phyloP scores from a whole-genome alignment of 2,888 invertebrate species.

The Drosophila lacicola region DNA sequence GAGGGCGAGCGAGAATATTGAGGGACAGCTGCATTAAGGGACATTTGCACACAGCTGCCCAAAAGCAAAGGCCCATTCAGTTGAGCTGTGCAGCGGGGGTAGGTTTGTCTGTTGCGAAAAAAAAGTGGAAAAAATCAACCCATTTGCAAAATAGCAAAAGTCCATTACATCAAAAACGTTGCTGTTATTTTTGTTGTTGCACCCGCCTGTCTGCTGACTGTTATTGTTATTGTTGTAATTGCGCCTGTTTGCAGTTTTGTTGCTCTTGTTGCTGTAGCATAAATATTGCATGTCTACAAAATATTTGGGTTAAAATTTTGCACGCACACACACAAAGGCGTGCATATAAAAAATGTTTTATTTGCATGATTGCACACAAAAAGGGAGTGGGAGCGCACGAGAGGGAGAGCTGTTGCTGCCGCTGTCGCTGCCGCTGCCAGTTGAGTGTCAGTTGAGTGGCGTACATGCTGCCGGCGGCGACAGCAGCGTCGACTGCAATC shows the following conservation, averaged over 20 bases:
- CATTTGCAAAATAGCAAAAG: slow-evolving; percentile 50
- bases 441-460: slow-evolving; percentile 69
- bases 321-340: slow-evolving; percentile 44
- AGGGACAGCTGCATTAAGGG: slow-evolving; percentile 63
- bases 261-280: slow-evolving; percentile 47
- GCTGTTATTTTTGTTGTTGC: slow-evolving; percentile 32
- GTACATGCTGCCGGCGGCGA: slow-evolving; percentile 57
- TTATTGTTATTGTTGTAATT: slow-evolving; percentile 59
- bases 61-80: slow-evolving; percentile 34
- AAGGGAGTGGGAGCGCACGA: slow-evolving; percentile 20
- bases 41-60: slow-evolving; percentile 45
- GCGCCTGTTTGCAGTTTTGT: slow-evolving; percentile 47
- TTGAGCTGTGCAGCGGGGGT: slow-evolving; percentile 29
- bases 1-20: slow-evolving; percentile 6
- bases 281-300: slow-evolving; percentile 79
- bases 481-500: slow-evolving; percentile 57
- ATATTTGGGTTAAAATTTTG: slow-evolving; percentile 80
- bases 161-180: slow-evolving; percentile 57
- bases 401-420: slow-evolving; percentile 11
- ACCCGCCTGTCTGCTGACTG: slow-evolving; percentile 33
- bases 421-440: slow-evolving; percentile 38
- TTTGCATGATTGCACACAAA: slow-evolving; percentile 78
- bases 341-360: slow-evolving; percentile 65
- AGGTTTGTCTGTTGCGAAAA: slow-evolving; percentile 33
- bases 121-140: slow-evolving; percentile 7